Conservation (phyloP, 2,113 vertebrate genomes). For the Grus americana region DNA sequence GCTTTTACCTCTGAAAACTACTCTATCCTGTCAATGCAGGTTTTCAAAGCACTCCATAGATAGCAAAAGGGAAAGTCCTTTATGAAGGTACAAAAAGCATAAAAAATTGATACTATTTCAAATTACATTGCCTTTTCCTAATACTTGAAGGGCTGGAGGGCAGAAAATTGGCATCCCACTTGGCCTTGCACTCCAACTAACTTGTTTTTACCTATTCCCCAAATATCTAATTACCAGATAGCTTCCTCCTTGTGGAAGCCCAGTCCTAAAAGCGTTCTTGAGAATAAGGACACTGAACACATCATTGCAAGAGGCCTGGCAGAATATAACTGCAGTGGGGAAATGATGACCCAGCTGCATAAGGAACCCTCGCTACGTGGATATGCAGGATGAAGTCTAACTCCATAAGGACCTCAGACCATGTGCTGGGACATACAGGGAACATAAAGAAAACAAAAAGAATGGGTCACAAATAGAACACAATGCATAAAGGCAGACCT, state of each 20-base stretch:
- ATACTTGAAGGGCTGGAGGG: not conserved
- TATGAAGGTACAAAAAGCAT: not conserved
- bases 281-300: not conserved
- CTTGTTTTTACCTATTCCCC: not conserved
- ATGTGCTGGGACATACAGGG: accelerated
- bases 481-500: not conserved
- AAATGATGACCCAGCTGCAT: not conserved
- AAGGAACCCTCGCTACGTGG: not conserved
- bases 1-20: not conserved
- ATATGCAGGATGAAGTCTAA: not conserved
- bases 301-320: not conserved
- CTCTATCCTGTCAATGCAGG: not conserved
- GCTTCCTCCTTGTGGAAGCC: not conserved
- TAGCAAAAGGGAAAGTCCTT: not conserved
- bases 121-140: not conserved
- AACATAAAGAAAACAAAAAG: not conserved
- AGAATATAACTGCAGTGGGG: not conserved
- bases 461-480: not conserved
- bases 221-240: not conserved
- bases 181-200: not conserved
- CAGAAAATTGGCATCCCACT: not conserved
- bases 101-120: not conserved
- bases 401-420: not conserved
- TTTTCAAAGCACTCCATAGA: not conserved
- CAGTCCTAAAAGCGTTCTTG: not conserved